Evolutionary conservation across 2,113 vertebrate genomes (phyloP), one percentile per base, ranked within the genome.

Genomic region (Oryzias javanicus): DNA sequence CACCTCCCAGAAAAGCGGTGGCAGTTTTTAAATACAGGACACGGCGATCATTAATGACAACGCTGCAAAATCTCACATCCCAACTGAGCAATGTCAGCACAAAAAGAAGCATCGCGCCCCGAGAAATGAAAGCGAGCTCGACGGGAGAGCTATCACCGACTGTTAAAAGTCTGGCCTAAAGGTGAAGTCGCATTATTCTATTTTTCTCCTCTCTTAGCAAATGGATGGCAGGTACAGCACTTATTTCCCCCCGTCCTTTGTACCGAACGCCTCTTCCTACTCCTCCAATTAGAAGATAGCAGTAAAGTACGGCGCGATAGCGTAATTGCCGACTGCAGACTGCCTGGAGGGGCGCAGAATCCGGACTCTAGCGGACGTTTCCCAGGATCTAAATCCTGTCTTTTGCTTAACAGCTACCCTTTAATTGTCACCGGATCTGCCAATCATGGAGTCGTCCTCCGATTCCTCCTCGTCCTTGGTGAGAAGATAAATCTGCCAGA

Each of bases 251-350:
- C 74, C 74, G 85, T 81, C 74, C 79, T 60, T 22, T 62, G 35
- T 79, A 64, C 75, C 55, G 77, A 81, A 83, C 57, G 64, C 70
- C 74, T 80, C 75, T 20, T 13, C 52, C 67, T 19, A 49, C 66
- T 80, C 56, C 79, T 81, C 78, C 85, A 91, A 89, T 90, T 90
- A 91, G 91, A 88, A 82, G 81, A 89, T 86, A 88, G 78, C 45
- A 49, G 76, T 77, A 60, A 84, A 82, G 69, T 82, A 74, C 55
- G 56, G 73, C 60, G 61, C 25, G 67, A 86, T 71, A 64, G 72
- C 41, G 50, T 85, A 86, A 88, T 84, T 89, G 78, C 57, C 76
- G 60, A 68, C 64, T 72, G 48, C 60, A 57, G 56, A 50, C 60
- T 64, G 22, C 82, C 82, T 72, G 59, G 65, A 80, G 81, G 78